Evolutionary conservation across 1,140 invertebrate species (phyloP), one percentile per base, ranked within the genome.

Genomic region (Drosophila miranda): DNA sequence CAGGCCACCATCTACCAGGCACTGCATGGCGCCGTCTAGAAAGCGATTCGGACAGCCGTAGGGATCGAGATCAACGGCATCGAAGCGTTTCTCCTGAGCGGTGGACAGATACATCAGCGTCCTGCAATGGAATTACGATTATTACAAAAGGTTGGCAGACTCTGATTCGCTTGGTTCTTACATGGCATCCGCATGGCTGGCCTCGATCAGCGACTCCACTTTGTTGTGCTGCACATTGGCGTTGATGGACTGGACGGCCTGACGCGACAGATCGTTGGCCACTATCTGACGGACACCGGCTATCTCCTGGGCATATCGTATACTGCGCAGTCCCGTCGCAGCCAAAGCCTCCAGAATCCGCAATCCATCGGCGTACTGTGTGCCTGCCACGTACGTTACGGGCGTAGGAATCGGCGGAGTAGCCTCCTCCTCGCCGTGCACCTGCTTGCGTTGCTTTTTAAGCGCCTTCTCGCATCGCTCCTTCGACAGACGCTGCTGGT

Each of bases 251-350:
- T 96, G 94, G 3, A 99, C 96, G 34, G 99, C 98, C 78, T 93
- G 93, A 38, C 92, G 89, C n/a, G 97, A 98, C 69, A 98, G 94
- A 91, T 99, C 99, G 93, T 99, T 99, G 1, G 98, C 98, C 49
- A 98, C 91, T 19, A 99, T 95, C 89, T 95, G 92, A 48, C 93
- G 94, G 0, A 99, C 92, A 48, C 95, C 95, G 2, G 94, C 93
- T 16, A 99, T 93, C 94, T 99, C 99, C 89, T 98, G 95, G 0
- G 98, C 98, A 93, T 99, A 99, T 21, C 99, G 93, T 75, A 99
- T 96, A 44, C 98, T 99, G 41, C 99, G 92, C 11, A 99, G 92
- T 0, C 99, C 99, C 3, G 89, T 90, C 7, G 99, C 99, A 42
- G 98, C 96, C 44, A 99, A 91, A 3, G 98, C 99, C 93, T 99